phyloP scores from a whole-genome alignment of 2,888 invertebrate genomes.

The Noctua janthina region DNA sequence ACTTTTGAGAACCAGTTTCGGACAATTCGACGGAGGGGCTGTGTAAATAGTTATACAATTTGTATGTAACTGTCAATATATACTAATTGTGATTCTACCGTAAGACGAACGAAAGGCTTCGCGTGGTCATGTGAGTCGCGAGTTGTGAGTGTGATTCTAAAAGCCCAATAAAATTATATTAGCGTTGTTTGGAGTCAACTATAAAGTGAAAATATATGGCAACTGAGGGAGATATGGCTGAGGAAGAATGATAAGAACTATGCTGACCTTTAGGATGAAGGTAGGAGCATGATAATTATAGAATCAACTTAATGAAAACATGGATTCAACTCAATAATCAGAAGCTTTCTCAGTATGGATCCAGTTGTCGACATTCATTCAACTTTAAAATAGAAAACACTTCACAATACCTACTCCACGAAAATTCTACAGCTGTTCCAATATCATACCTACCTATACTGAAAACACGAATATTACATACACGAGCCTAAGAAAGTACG shows the following conservation, averaged over 20 bases:
- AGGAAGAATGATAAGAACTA: not conserved
- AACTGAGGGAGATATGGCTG: not conserved
- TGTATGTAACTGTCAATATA: not conserved
- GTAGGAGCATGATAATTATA: too few species aligned
- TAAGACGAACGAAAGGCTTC: not conserved
- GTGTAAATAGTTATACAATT: constrained; percentile 7
- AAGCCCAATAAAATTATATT: not conserved
- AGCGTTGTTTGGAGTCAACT: not conserved
- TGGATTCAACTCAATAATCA: too few species aligned
- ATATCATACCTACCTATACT: not conserved
- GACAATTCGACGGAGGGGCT: not conserved
- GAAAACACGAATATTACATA: constrained; percentile 14
- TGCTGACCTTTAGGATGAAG: too few species aligned
- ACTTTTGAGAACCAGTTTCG: not conserved
- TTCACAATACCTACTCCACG: too few species aligned
- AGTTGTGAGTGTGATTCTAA: not conserved
- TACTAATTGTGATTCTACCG: not conserved
- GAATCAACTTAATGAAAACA: too few species aligned
- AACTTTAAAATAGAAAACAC: too few species aligned
- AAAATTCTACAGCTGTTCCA: not conserved
- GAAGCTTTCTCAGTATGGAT: too few species aligned
- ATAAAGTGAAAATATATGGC: not conserved
- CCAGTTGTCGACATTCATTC: too few species aligned
- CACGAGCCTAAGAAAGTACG: constrained; percentile 46
- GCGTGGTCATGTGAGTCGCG: too few species aligned